A percentile compares a stretch with the other conserved stretches of the same genome.
These are phyloP conservation scores for Brenthis hecate DNA, from an alignment of 2,888 invertebrate genomes.

Conservation along the genomic window DNA sequence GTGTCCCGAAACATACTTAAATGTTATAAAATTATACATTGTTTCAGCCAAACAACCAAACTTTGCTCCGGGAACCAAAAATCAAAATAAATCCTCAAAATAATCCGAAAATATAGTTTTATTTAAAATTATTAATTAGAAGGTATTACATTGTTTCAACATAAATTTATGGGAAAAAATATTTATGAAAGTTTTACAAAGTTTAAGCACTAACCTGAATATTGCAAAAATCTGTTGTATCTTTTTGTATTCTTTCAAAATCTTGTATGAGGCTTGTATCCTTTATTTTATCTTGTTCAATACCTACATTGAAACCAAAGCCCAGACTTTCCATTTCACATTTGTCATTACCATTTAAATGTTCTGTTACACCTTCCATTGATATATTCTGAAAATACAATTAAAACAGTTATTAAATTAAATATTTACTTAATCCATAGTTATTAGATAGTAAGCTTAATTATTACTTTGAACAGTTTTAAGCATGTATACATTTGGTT, in stretches of 20 bases:
- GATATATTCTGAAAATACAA: constrained; percentile 67
- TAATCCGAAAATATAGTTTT: no score
- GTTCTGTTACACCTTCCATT: constrained; percentile 64
- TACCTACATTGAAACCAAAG: constrained; percentile 73
- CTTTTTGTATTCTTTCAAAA: constrained; percentile 85
- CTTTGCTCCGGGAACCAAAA: no score
- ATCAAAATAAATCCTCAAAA: no score
- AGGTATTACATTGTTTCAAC: not conserved
- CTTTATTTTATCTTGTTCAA: constrained; percentile 73
- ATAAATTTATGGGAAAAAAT: not conserved
- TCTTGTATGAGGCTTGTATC: constrained; percentile 75
- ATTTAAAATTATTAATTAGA: no score
- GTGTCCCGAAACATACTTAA: no score
- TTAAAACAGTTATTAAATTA: constrained; percentile 1
- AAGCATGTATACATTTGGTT: no score
- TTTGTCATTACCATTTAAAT: constrained; percentile 73
- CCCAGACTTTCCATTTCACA: constrained; percentile 72
- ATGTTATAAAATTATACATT: no score
- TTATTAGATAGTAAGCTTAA: constrained; percentile 3
- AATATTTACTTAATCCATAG: no score
- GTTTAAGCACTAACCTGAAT: constrained; percentile 58
- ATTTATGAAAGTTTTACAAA: no score
- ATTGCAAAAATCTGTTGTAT: constrained; percentile 79
- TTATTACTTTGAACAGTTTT: not conserved
- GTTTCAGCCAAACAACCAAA: not conserved